Evolutionary conservation across 1,140 invertebrate genomes (phyloP).

Genomic region (Hylaeus anthracinus): DNA sequence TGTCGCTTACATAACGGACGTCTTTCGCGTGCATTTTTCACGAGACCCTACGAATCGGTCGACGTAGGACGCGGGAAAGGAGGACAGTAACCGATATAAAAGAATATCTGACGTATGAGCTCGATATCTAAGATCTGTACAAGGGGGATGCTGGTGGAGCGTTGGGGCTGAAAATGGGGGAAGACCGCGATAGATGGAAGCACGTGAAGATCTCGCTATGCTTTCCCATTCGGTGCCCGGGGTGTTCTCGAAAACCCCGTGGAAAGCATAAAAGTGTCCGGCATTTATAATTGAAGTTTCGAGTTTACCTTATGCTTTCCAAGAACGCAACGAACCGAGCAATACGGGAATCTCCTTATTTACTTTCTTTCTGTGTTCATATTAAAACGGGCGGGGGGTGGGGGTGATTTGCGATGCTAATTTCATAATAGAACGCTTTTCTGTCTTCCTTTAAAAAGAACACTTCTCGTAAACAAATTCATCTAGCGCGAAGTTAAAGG

Average conservation of each 20-base stretch:
- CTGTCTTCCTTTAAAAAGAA: background rate
- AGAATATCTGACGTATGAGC: conserved; percentile 13
- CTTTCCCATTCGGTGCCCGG: background rate
- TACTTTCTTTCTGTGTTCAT: background rate
- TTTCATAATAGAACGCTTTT: background rate
- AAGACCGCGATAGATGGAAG: conserved; percentile 49
- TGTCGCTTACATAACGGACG: conserved; percentile 44
- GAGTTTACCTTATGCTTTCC: background rate
- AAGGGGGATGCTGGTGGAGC: conserved; percentile 32
- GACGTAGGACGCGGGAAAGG: conserved; percentile 15
- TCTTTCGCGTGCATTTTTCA: conserved; percentile 14
- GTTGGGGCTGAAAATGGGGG: conserved; percentile 40
- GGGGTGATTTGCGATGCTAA: background rate
- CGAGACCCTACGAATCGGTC: background rate
- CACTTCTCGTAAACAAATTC: too few species aligned
- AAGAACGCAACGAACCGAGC: background rate
- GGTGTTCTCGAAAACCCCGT: background rate
- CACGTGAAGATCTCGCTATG: conserved; percentile 40
- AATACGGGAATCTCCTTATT: background rate
- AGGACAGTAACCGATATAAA: background rate
- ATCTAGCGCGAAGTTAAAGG: too few species aligned
- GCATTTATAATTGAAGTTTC: background rate
- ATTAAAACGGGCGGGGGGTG: background rate
- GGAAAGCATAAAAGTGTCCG: background rate
- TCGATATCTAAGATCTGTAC: conserved; percentile 16